Evolutionary conservation across 2,888 invertebrate species (phyloP), one percentile per base, ranked within the genome.

Genomic region (Cordilura impudica): DNA sequence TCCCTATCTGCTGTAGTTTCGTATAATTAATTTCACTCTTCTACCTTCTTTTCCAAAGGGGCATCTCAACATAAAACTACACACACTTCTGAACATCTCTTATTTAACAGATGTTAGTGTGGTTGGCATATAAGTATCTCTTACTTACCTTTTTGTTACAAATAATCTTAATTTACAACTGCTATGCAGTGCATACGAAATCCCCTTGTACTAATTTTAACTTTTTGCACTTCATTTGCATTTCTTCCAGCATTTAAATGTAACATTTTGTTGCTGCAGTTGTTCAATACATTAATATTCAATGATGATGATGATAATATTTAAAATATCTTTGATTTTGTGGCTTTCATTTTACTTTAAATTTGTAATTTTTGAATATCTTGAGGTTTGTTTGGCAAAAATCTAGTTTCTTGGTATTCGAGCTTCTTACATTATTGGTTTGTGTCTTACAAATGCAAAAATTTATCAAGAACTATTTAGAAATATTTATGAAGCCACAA

Each of bases 271-370:
- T 14, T 67, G 14, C 19, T 8, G 16, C 35, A 49, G 23, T 29
- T 10, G 5, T 16, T 14, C 18, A 43, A 65, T 29, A 47, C 31
- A 78, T 74, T 70, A 66, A 54, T 54, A 66, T 71, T 70, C 74
- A 79, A 69, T 67, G 67, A 69, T 66, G 70, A 65, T 70, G 66
- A 67, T 63, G 71, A 66, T 71, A 61, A 49, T 43, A 69, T 58
- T 72, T 76, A 54, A 61, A 65, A 74, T 70, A 81, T 78, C 81
- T 81, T 81, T 81, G 78, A 81, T 81, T 72, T 78, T 81, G 78
- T 81, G 81, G 81, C 72, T 81, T 81, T 47, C 31, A 69, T 67
- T 78, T 74, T 70, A 53, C 31, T 66, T 63, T 67, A 61, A 71
- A 54, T 66, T 74, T 54, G 35, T 56, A 78, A 73, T 66, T 43